Base-by-base conservation (phyloP, 2,113 vertebrate species). In the Neogale vison region DNA sequence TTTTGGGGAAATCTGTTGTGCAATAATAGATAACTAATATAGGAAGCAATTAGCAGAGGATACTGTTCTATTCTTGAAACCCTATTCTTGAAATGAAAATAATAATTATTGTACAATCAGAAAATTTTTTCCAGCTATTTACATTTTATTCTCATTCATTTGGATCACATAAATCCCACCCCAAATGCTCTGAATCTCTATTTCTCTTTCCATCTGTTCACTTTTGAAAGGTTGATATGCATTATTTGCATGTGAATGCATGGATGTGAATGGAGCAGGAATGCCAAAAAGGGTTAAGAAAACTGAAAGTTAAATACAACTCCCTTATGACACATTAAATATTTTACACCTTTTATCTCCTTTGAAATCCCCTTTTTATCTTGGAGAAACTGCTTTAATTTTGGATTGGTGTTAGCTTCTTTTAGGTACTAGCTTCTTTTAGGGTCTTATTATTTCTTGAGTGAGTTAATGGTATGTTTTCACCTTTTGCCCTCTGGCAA, bases 1-100 rank as follows among this genome's bases (percentile, higher is more conserved):
- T 92, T 92, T 94, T 14, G 84, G 81, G 82, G 20, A 80, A 93
- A 88, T 96, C 74, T 72, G 10, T 93, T 83, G 61, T 57, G 69
- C 63, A 50, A 91, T 87, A 83, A 95, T 59, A 93, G 83, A 91
- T 86, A 88, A 90, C 39, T 71, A 94, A 96, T 88, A 69, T 29
- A 90, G 72, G 88, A 90, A 90, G 65, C 57, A 93, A 88, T 95
- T 93, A 96, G 36, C 91, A 90, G 65, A 93, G 72, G 87, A 67
- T 80, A 61, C 67, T 80, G 42, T 79, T 97, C 93, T 63, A 93
- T 83, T 96, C 95, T 96, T 88, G 63, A 97, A 94, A 96, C 10
- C 3, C 74, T 77, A 76, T 47, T 76, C 42, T 92, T 83, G 84
- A 80, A 96, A 72, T 85, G 90, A 97, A 98, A 98, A 98, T 97